These are phyloP conservation scores for Forbesichthys agassizii DNA, from an alignment of 2,113 vertebrate genomes.

Conservation along the genomic window DNA sequence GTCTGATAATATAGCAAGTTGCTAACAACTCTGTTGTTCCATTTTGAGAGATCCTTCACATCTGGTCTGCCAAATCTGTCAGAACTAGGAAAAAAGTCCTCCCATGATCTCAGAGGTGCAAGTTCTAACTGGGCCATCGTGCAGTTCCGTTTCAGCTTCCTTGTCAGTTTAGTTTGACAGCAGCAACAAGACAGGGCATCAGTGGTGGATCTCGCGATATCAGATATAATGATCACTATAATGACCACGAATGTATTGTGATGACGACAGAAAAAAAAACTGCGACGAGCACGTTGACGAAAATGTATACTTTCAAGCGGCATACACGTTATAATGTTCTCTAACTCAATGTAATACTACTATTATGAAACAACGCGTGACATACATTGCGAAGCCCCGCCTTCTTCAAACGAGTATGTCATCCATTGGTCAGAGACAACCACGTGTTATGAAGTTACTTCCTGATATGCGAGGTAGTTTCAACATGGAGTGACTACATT, in stretches of 20 bases:
- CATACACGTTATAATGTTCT: too few relatives aligned
- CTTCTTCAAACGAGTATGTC: neutral
- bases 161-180: slow-evolving; percentile 2
- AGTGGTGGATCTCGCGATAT: slow-evolving; percentile 42
- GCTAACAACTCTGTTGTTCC: slow-evolving; percentile 92
- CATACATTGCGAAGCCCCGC: neutral
- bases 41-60: slow-evolving; percentile 82
- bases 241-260: too few relatives aligned
- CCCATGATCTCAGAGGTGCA: slow-evolving; percentile 84
- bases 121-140: slow-evolving; percentile 81
- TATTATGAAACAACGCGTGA: neutral
- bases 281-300: too few relatives aligned
- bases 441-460: slow-evolving; percentile 28
- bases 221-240: neutral
- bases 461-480: neutral
- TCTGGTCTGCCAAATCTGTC: slow-evolving; percentile 88
- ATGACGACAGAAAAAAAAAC: neutral
- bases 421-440: slow-evolving; percentile 34
- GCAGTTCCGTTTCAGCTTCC: neutral
- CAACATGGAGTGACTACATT: neutral
- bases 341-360: too few relatives aligned
- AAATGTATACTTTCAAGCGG: too few relatives aligned
- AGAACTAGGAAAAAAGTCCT: slow-evolving; percentile 86
- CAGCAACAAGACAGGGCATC: neutral
- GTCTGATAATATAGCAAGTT: slow-evolving; percentile 96